A percentile compares a stretch with the other conserved stretches of the same genome.
Conservation (phyloP, 2,113 vertebrate species). For the Amazona vittata region DNA sequence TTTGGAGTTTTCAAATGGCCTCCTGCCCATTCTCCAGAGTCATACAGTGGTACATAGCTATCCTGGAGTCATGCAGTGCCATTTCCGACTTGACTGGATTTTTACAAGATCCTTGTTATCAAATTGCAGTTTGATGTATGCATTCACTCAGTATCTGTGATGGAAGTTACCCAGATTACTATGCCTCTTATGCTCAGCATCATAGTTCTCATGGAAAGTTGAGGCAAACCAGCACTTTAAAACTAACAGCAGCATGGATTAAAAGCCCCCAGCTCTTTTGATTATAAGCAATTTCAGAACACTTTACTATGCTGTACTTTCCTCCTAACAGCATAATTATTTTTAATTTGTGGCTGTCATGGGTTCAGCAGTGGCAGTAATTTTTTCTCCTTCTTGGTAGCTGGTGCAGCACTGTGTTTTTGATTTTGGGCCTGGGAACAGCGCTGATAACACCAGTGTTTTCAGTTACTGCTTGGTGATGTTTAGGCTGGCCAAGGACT, state of each 20-base stretch:
- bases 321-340: background rate
- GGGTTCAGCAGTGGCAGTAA: too few species aligned
- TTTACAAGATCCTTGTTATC: background rate
- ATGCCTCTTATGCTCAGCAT: background rate
- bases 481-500: too few species aligned
- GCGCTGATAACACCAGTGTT: too few species aligned
- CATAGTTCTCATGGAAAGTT: background rate
- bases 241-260: background rate
- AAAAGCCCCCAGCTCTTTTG: background rate
- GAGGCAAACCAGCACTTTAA: background rate
- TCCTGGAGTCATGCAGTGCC: background rate
- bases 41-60: rapidly evolving
- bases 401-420: too few species aligned
- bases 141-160: background rate
- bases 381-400: too few species aligned
- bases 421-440: too few species aligned
- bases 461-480: too few species aligned
- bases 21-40: background rate
- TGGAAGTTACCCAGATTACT: background rate
- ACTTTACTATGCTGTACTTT: background rate
- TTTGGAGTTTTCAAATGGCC: background rate
- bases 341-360: background rate
- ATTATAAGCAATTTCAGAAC: background rate
- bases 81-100: background rate
- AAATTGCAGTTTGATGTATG: background rate